Evolutionary conservation across 2,888 invertebrate species (phyloP), one percentile per base, ranked within the genome.

Genomic region (Nycteola revayana): DNA sequence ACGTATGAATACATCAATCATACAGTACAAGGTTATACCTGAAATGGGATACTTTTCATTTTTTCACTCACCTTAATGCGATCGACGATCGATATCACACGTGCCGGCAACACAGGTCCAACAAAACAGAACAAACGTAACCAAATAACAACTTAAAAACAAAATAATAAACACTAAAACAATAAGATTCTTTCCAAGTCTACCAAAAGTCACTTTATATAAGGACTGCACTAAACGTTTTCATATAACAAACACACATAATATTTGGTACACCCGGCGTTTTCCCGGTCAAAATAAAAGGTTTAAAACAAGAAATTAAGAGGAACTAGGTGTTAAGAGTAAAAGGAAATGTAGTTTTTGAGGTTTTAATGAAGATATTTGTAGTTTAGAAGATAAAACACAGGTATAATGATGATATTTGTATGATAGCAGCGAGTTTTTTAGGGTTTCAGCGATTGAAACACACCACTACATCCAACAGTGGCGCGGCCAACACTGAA

Each of bases 401-500:
- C 58, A 60, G 45, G 43, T 49, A 34, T 48, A 52, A 56, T 60
- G 54, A 53, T 63, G 60, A 58, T 58, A 52, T 58, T 57, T 45
- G 46, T 53, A 45, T 43, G 42, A 43, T 42, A 47, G 45, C 49
- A 57, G 43, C 61, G 63, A 62, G 64, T 65, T 60, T 54, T 56
- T 56, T 56, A 60, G 52, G 49, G 35, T 35, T 21, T 31, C 33
- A 44, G 60, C 46, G 47, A 38, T 29, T 62, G 61, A 61, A 52
- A 47, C 51, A 58, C 61, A 61, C 66, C 67, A 66, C 66, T 63
- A 61, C 69, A 66, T 57, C 61, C 68, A 59, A 60, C 73, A 67
- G 65, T 68, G 71, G 75, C 79, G 70, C 76, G 75, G 62, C 62
- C 68, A 61, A 67, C 69, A 86, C 86, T 85, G 79, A 78, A 49